These are phyloP conservation scores for Bhutanitis thaidina DNA, from an alignment of 2,888 invertebrate species.

Conservation along the genomic window DNA sequence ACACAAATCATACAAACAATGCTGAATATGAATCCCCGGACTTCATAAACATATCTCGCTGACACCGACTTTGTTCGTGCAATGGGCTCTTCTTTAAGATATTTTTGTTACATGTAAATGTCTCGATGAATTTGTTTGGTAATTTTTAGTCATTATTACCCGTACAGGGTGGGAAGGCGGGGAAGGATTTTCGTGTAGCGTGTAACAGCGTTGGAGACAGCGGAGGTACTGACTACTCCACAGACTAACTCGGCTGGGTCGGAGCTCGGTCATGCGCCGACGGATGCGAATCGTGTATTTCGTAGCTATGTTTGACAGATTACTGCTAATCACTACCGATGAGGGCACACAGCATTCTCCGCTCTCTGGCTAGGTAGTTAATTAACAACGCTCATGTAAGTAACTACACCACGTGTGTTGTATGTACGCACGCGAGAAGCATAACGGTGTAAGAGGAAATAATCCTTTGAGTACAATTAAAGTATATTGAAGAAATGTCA, in stretches of 20 bases:
- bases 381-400: too few relatives aligned
- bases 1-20: background rate
- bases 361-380: background rate
- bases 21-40: slow-evolving; percentile 25
- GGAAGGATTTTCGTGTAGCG: slow-evolving; percentile 30
- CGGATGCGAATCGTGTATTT: slow-evolving; percentile 29
- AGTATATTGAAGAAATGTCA: too few relatives aligned
- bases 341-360: slow-evolving; percentile 14
- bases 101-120: background rate
- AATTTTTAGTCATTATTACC: slow-evolving; percentile 46
- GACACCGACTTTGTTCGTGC: background rate
- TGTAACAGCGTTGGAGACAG: slow-evolving; percentile 37
- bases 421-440: too few relatives aligned
- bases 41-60: background rate
- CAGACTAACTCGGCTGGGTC: slow-evolving; percentile 35
- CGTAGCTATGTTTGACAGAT: slow-evolving; percentile 42
- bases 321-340: slow-evolving; percentile 52
- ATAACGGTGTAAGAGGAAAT: too few relatives aligned
- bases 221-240: slow-evolving; percentile 50
- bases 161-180: slow-evolving; percentile 24
- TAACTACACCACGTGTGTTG: too few relatives aligned
- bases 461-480: too few relatives aligned
- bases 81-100: background rate
- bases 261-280: slow-evolving; percentile 69
- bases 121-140: slow-evolving; percentile 31